Evolutionary conservation across 1,140 invertebrate species (phyloP), one percentile per base, ranked within the genome.

Genomic region (Dermatophagoides farinae): DNA sequence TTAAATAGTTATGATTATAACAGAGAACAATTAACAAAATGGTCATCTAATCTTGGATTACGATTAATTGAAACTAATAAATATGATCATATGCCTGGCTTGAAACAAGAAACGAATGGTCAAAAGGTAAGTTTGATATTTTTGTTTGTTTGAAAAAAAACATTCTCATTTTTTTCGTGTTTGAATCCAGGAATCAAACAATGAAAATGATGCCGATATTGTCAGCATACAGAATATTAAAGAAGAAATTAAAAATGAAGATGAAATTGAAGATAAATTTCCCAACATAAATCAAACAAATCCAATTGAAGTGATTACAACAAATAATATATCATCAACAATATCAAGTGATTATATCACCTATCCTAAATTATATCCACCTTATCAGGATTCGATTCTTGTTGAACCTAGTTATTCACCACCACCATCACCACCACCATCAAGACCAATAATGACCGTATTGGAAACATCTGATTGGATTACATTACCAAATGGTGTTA

Each of bases 401-500:
- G 8, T 31, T 31, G 38, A 50, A 18, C 16, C 18, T 2, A 39
- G 10, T n/a, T 11, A 49, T 9, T 40, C 57, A 16, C 53, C 59
- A 31, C 60, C 62, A 40, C 62, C 62, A 41, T 38, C 53, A 6
- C 41, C 62, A 18, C 59, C 59, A 51, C 59, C 60, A 16, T 8
- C 16, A 5, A 16, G 51, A 38, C 63, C 63, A 1, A 52, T 43
- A 25, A 64, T 64, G 39, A 64, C 54, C 6, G 16, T 23, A 16
- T n/a, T 60, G 12, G 62, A 20, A 39, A n/a, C 61, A 41, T 43
- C 38, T 10, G 22, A 62, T 14, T 16, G 23, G 37, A 57, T 64
- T n/a, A 54, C 39, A 23, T 55, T 64, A 44, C 63, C 63, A 6
- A 62, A 64, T 40, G 63, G 63, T 20, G 10, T 47, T 20, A 46